phyloP scores from a whole-genome alignment of 2,888 invertebrate species.

The Macrophya alboannulata region DNA sequence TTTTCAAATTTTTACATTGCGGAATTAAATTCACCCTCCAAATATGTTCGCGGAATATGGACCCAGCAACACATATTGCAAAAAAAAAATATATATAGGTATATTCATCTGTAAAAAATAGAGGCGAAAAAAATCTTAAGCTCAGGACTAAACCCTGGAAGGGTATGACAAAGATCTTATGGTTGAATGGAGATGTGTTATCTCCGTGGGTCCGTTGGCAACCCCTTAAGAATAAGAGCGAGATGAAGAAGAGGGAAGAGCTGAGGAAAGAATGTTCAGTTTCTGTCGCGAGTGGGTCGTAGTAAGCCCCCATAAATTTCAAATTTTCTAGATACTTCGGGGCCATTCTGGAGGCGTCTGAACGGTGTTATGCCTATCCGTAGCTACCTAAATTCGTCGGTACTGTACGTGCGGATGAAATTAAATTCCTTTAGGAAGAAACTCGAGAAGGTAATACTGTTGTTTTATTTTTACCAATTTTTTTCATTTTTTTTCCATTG shows the following conservation, averaged over 20 bases:
- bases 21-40: neutral
- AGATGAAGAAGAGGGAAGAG: conserved; percentile 4
- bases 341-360: neutral
- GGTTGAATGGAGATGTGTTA: conserved; percentile 45
- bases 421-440: conserved; percentile 5
- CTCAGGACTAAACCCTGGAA: conserved; percentile 22
- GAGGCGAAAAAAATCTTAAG: conserved; percentile 15
- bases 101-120: neutral
- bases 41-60: neutral
- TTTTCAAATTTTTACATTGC: neutral
- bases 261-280: conserved; percentile 44
- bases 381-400: conserved; percentile 31
- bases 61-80: neutral
- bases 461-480: neutral
- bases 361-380: neutral
- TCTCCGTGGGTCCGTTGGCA: neutral
- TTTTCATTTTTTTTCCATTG: neutral
- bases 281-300: conserved; percentile 22
- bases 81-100: neutral
- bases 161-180: conserved; percentile 48
- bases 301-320: conserved; percentile 44
- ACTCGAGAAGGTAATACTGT: conserved; percentile 9
- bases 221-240: conserved; percentile 28
- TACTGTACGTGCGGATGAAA: conserved; percentile 40
- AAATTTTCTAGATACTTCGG: conserved; percentile 47